Conservation (phyloP, 2,113 vertebrate genomes). For the Gallinago media region DNA sequence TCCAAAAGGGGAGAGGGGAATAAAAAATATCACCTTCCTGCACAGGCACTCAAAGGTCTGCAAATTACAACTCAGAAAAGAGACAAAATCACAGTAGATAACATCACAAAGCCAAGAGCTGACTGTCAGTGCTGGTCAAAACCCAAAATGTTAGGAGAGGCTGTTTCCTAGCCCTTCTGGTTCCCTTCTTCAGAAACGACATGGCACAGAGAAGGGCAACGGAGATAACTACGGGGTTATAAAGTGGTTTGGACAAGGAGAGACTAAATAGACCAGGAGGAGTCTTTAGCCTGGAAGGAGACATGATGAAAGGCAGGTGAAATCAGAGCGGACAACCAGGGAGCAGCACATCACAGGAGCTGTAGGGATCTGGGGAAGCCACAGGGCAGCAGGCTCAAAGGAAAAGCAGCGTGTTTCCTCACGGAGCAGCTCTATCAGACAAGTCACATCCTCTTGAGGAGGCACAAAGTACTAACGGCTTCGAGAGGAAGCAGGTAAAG, state of each 20-base stretch:
- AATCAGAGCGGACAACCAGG: neutral
- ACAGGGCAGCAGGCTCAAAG: neutral
- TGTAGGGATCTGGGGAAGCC: neutral
- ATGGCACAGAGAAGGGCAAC: neutral
- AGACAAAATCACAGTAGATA: neutral
- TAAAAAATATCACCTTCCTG: neutral
- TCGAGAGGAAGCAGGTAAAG: neutral
- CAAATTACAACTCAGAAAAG: neutral
- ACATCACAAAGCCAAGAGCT: neutral
- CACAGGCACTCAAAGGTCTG: neutral
- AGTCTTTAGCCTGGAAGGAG: neutral
- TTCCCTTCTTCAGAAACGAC: neutral
- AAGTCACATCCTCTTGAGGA: rapidly evolving
- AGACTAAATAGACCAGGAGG: neutral
- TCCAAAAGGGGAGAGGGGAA: neutral
- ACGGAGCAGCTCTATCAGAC: neutral
- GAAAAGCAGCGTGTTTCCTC: neutral
- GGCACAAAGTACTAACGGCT: neutral
- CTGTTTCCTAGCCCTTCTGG: rapidly evolving
- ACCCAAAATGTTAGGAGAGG: neutral
- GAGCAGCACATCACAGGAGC: neutral
- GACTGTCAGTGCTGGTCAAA: neutral
- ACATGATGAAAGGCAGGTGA: neutral
- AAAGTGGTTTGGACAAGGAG: neutral
- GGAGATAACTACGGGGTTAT: rapidly evolving